Evolutionary conservation across 2,888 invertebrate genomes (phyloP).

Genomic region (Agapostemon virescens): DNA sequence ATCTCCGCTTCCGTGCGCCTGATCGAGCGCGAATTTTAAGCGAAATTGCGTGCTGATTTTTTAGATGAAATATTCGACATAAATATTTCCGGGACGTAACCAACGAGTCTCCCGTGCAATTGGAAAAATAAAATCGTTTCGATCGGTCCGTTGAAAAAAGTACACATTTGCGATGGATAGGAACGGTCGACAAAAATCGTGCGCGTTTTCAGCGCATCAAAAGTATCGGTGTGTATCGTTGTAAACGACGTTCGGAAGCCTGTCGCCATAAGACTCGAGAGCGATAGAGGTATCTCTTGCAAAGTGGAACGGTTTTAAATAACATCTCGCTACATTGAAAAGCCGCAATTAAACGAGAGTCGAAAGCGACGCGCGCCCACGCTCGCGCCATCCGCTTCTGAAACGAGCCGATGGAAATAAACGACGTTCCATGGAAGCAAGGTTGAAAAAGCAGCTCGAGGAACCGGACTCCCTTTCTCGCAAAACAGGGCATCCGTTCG

Average conservation of each 20-base stretch:
- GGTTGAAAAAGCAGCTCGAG: constrained; percentile 24
- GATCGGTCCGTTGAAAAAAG: neutral
- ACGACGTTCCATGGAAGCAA: constrained; percentile 17
- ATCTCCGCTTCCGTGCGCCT: too few species aligned
- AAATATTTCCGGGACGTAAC: neutral
- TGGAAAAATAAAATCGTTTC: too few species aligned
- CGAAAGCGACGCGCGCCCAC: neutral
- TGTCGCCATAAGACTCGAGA: neutral
- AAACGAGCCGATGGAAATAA: constrained; percentile 34
- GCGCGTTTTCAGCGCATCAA: neutral
- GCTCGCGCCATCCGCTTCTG: neutral
- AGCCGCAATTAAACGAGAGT: neutral
- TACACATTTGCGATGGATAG: neutral
- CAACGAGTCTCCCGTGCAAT: neutral
- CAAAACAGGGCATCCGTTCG: constrained; percentile 21
- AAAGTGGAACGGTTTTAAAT: neutral
- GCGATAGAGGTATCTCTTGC: neutral
- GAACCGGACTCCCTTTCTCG: constrained; percentile 19
- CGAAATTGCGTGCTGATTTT: too few species aligned
- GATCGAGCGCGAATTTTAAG: too few species aligned
- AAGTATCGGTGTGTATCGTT: neutral
- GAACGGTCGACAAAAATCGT: neutral
- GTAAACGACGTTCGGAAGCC: neutral
- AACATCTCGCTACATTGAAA: constrained; percentile 7
- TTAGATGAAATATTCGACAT: too few species aligned